Percentiles rank a stretch among this genome's conserved stretches.
Evolutionary conservation across 2,888 invertebrate genomes (phyloP).

Genomic region (Hirtodrosophila histrioides): DNA sequence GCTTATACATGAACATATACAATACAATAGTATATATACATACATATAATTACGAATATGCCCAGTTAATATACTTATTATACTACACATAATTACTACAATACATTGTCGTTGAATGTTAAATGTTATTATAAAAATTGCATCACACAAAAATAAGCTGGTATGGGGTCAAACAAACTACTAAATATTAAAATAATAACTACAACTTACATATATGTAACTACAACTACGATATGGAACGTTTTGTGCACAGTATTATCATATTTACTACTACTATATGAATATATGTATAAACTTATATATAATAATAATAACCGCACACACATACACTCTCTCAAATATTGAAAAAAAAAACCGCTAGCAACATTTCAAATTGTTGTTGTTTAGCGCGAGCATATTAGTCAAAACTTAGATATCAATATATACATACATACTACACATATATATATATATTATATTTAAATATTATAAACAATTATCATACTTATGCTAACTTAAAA

Average conservation of each 20-base stretch:
- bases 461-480: slow-evolving; percentile 2
- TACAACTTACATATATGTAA: slow-evolving; percentile 28
- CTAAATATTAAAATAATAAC: slow-evolving; percentile 40
- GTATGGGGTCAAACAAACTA: slow-evolving; percentile 84
- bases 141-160: slow-evolving; percentile 77
- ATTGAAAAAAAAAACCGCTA: slow-evolving; percentile 50
- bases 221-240: slow-evolving; percentile 15
- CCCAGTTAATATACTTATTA: slow-evolving; percentile 19
- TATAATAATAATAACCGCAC: slow-evolving; percentile 37
- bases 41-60: slow-evolving; percentile 19
- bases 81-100: slow-evolving; percentile 18
- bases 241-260: slow-evolving; percentile 62
- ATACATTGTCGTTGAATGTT: slow-evolving; percentile 52
- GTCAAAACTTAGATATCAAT: slow-evolving; percentile 17
- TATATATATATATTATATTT: neutral
- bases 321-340: slow-evolving; percentile 63
- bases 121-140: slow-evolving; percentile 38
- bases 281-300: slow-evolving; percentile 14
- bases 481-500: slow-evolving; percentile 2
- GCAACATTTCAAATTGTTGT: slow-evolving; percentile 19
- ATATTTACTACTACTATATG: slow-evolving; percentile 11
- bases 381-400: slow-evolving; percentile 69
- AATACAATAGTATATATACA: slow-evolving; percentile 32
- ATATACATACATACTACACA: slow-evolving; percentile 6
- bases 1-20: slow-evolving; percentile 44